Evolutionary conservation across 1,140 invertebrate species (phyloP).

Genomic region (Diabrotica undecimpunctata): DNA sequence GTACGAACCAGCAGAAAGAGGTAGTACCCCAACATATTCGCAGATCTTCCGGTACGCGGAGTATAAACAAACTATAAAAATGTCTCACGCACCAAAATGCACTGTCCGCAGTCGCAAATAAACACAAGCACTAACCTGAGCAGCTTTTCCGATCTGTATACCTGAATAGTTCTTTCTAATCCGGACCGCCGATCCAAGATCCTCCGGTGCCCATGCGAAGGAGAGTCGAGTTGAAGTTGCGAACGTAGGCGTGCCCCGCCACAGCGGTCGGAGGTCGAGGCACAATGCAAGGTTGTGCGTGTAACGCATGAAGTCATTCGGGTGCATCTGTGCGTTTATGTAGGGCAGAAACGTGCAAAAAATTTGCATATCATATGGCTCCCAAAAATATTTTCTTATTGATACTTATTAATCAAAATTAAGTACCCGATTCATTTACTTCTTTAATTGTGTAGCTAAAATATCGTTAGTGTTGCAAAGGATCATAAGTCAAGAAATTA

Average conservation of each 20-base stretch:
- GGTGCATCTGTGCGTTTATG: background rate
- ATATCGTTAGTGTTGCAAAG: no score
- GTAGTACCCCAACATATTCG: constrained; percentile 14
- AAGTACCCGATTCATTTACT: no score
- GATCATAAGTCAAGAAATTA: no score
- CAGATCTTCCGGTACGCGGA: background rate
- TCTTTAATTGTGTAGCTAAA: no score
- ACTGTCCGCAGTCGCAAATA: constrained; percentile 1
- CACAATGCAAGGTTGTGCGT: constrained; percentile 20
- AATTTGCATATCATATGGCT: no score
- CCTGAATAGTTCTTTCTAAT: constrained; percentile 3
- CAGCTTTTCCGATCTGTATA: background rate
- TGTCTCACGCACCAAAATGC: constrained; percentile 6
- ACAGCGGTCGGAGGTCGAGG: constrained; percentile 15
- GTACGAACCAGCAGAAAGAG: constrained; percentile 12
- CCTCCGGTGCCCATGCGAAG: background rate
- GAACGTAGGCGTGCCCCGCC: constrained; percentile 22
- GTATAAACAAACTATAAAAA: background rate
- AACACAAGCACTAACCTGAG: constrained; percentile 8
- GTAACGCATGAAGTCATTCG: constrained; percentile 5
- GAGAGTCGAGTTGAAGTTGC: constrained; percentile 4
- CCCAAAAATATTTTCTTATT: no score
- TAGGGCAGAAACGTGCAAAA: no score
- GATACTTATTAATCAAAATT: no score
- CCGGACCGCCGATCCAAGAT: constrained; percentile 6